These are phyloP conservation scores for Coccyzus lansbergi DNA, from an alignment of 2,797 vertebrate species.

Conservation along the genomic window DNA sequence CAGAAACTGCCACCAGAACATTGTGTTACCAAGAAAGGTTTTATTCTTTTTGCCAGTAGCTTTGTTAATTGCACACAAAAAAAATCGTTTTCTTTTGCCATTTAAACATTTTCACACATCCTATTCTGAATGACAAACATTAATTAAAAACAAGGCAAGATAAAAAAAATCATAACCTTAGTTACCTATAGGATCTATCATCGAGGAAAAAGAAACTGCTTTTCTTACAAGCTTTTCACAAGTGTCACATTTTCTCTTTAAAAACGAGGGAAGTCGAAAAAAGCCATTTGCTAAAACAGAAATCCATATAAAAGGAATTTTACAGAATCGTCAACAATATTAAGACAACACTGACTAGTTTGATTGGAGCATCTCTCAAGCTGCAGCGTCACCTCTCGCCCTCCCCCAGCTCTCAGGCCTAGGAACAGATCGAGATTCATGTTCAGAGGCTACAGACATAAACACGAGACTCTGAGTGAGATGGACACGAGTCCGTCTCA, in stretches of 20 bases:
- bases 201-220: constrained; percentile 66
- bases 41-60: constrained; percentile 86
- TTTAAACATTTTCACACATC: constrained; percentile 90
- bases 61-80: constrained; percentile 94
- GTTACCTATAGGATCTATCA: constrained; percentile 77
- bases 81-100: constrained; percentile 78
- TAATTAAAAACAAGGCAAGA: constrained; percentile 87
- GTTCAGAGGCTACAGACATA: constrained; percentile 56
- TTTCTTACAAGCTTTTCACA: constrained; percentile 82
- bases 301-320: constrained; percentile 79
- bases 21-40: constrained; percentile 79
- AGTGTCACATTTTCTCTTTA: constrained; percentile 80
- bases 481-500: background rate
- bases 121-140: constrained; percentile 96
- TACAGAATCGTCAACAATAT: constrained; percentile 82
- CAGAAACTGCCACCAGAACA: constrained; percentile 34
- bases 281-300: constrained; percentile 78
- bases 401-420: constrained; percentile 13
- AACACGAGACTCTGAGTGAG: constrained; percentile 47
- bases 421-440: constrained; percentile 61
- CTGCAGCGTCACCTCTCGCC: background rate
- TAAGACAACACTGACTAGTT: constrained; percentile 81
- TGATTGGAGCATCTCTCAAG: constrained; percentile 72
- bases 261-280: constrained; percentile 77
- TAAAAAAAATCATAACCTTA: constrained; percentile 83